These are phyloP conservation scores for Mylabris sibirica DNA, from an alignment of 2,888 invertebrate species.

Conservation along the genomic window DNA sequence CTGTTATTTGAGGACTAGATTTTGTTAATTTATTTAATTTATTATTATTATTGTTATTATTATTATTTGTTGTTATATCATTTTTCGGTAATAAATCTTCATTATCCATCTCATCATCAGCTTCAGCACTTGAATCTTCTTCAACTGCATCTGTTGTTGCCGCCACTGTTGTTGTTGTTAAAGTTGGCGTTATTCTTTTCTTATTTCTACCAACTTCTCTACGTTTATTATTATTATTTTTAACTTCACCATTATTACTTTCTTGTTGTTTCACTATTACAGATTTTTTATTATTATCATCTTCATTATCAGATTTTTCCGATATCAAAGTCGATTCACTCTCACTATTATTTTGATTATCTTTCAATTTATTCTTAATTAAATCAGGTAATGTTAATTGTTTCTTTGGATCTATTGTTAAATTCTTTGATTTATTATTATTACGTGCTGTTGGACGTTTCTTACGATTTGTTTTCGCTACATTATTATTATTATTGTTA, in stretches of 20 bases:
- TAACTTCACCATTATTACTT: constrained; percentile 36
- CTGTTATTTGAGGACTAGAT: constrained; percentile 47
- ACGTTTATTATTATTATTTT: constrained; percentile 27
- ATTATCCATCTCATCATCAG: constrained; percentile 74
- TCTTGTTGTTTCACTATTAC: constrained; percentile 19
- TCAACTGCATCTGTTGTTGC: constrained; percentile 59
- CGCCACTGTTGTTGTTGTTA: constrained; percentile 3
- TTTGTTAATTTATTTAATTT: constrained; percentile 48
- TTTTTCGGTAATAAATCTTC: constrained; percentile 65
- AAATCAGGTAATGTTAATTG: constrained; percentile 60
- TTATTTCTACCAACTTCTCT: constrained; percentile 22
- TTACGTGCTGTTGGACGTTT: not conserved
- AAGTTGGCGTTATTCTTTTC: constrained; percentile 24
- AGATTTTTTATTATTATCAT: constrained; percentile 36
- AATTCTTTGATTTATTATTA: not conserved
- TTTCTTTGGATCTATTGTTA: constrained; percentile 39
- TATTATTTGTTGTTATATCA: constrained; percentile 54
- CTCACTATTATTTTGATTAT: constrained; percentile 50
- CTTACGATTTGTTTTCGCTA: constrained; percentile 21
- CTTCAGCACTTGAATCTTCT: constrained; percentile 72
- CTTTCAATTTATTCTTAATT: constrained; percentile 51
- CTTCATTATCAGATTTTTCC: constrained; percentile 56
- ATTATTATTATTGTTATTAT: constrained; percentile 50
- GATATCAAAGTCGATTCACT: constrained; percentile 53
- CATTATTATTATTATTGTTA: constrained; percentile 22